These are phyloP conservation scores for Aphelinus certus DNA, from an alignment of 1,140 invertebrate species.

Conservation along the genomic window DNA sequence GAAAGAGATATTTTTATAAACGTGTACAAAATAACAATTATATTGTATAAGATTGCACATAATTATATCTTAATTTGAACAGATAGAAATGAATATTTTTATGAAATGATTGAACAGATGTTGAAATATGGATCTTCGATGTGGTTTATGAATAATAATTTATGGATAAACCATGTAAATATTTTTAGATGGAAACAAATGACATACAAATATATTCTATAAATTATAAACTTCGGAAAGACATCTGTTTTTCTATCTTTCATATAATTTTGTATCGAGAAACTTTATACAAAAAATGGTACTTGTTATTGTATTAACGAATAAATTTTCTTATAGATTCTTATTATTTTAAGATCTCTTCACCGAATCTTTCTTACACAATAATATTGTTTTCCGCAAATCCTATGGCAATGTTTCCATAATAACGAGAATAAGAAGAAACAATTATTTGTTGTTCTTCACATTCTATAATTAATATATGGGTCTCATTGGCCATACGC, in stretches of 20 bases:
- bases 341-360: slow-evolving; percentile 24
- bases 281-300: slow-evolving; percentile 16
- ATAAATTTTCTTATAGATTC: slow-evolving; percentile 16
- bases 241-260: slow-evolving; percentile 3
- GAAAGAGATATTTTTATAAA: slow-evolving; percentile 26
- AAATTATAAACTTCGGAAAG: slow-evolving; percentile 19
- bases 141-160: background rate
- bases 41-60: background rate
- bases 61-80: slow-evolving; percentile 6
- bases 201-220: slow-evolving; percentile 12
- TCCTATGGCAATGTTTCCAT: too few species aligned
- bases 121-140: background rate
- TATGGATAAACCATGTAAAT: slow-evolving; percentile 14
- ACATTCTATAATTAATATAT: too few species aligned
- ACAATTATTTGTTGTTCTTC: too few species aligned
- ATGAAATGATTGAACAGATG: background rate
- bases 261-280: background rate
- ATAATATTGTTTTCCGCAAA: too few species aligned
- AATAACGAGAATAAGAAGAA: too few species aligned
- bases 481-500: too few species aligned
- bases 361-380: background rate
- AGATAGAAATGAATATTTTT: background rate
- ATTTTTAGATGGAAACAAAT: background rate
- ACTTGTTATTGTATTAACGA: slow-evolving; percentile 7
- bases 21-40: slow-evolving; percentile 21